Base-by-base conservation (phyloP, 1,140 invertebrate genomes). In the Sinella curviseta region DNA sequence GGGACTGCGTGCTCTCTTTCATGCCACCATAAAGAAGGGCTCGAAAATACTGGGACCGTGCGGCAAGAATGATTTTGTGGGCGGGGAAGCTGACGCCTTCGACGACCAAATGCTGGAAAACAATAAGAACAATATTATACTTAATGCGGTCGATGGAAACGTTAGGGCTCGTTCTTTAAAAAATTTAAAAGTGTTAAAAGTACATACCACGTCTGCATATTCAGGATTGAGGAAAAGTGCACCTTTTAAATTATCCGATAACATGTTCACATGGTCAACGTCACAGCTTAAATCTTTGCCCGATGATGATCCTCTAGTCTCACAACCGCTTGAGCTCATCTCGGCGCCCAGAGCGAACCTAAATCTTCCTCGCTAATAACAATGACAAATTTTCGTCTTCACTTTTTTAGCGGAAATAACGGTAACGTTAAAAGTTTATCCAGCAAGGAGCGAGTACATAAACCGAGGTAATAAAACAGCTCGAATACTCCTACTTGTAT, bases 31-130 rank as follows among this genome's bases (percentile, higher is more conserved):
- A 83, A 24, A 84, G 79, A 17, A 83, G 48, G 1, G 79, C 79
- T 33, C 80, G 55, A 36, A 83, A 83, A 88, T 98, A 99, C 84
- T 98, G 93, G 85, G 95, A 97, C 82, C 97, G 90, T 14, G 95
- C 93, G 0, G 97, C 97, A 2, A 99, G 88, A 80, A 98, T 95
- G 0, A 96, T 93, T 85, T 93, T 93, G 87, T 99, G 97, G 34
- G 93, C 95, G 80, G 92, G 92, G 82, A 99, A 93, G 78, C 89
- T 88, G 83, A 94, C 90, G 76, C 92, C 92, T 86, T 96, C 94
- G 30, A 99, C 95, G 55, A 96, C 87, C 31, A 99, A 88, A 8
- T 92, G 93, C 93, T n/a, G n/a, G n/a, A 92, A 81, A 92, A 94
- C 76, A 96, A 88, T 86, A 93, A 96, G 14, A 98, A 89, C 4